These are phyloP conservation scores for Grammomys dolichurus DNA, from an alignment of 2,113 vertebrate species.

Conservation along the genomic window DNA sequence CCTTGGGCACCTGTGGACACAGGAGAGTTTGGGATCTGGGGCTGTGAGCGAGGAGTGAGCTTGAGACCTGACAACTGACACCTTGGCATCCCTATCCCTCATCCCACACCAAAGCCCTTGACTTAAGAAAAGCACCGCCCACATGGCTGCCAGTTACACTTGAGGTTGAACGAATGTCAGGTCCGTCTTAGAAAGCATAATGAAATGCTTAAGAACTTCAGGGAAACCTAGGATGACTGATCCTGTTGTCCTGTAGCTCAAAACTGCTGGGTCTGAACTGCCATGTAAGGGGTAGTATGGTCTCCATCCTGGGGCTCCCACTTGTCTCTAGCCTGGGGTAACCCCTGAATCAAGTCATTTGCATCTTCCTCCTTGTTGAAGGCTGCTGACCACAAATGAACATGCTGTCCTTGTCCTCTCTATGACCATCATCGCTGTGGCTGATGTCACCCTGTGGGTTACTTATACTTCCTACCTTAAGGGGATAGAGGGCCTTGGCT, in stretches of 20 bases:
- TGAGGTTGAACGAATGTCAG: accelerated
- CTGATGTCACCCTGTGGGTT: neutral
- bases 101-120: neutral
- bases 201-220: neutral
- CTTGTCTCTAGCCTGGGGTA: neutral
- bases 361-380: neutral
- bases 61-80: neutral
- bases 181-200: neutral
- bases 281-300: neutral
- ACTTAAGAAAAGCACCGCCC: neutral
- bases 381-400: neutral
- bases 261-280: neutral
- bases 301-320: neutral
- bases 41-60: neutral
- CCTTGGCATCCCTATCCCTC: accelerated
- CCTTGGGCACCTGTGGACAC: neutral
- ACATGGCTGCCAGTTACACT: accelerated
- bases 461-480: neutral
- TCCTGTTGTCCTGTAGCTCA: neutral
- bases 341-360: accelerated
- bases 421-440: neutral
- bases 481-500: neutral
- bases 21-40: neutral
- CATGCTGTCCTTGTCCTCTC: neutral
- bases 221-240: neutral